Evolutionary conservation across 2,888 invertebrate genomes (phyloP), one percentile per base, ranked within the genome.

Genomic region (Acheta domesticus): DNA sequence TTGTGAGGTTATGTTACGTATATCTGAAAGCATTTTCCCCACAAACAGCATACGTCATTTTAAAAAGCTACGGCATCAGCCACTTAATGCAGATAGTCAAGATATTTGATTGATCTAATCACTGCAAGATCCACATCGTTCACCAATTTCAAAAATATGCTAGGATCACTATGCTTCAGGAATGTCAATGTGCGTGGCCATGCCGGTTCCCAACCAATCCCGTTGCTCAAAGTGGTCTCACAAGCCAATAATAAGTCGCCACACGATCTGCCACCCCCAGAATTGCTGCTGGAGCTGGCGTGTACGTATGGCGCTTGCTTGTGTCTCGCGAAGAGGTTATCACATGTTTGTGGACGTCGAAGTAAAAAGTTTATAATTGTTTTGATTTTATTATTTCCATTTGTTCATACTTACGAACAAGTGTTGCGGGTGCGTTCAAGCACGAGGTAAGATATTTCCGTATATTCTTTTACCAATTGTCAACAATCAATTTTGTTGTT

Each of bases 231-330:
- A 79, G 79, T 80, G 80, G 20, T 21, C 50, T 48, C 48, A 19
- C 73, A 77, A 16, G 77, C 81, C 81, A 81, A 81, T 81, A 73
- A 75, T 11, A 49, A 49, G 62, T 20, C 80, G 81, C 78, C 81
- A 81, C 81, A 81, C 81, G 62, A 62, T 78, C 76, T 75, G 21
- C 75, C 62, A 50, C 36, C 62, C 14, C 16, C 16, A 62, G 62
- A 62, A n/a, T 49, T 21, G n/a, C 50, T 73, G 78, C 62, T 14
- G 8, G 62, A n/a, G 76, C 48, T 76, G 76, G 48, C 76, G 20
- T 76, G 48, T 23, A n/a, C 48, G 62, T 62, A 62, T 14, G 62
- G 5, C 62, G 14, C 62, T 62, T 62, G 14, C 62, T 62, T 62
- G 16, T 8, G n/a, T n/a, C 4, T n/a, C n/a, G 62, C n/a, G n/a